Evolutionary conservation across 37 sponge, comb jelly and placozoan genomes (phyloP).

Genomic region (Theonella swinhoei): DNA sequence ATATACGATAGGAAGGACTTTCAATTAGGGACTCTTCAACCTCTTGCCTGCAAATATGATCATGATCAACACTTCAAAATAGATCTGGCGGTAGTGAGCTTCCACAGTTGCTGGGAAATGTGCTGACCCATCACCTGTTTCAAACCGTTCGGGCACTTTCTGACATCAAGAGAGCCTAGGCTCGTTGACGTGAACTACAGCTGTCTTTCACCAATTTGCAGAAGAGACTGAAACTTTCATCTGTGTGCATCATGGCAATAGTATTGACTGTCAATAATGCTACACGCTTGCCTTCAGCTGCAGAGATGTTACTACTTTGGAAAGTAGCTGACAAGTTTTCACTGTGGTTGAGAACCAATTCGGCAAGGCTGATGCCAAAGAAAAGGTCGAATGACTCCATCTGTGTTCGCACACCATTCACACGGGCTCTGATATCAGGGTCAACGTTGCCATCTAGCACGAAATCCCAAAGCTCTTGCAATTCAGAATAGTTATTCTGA

Average conservation of each 20-base stretch:
- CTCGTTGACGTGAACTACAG: neutral
- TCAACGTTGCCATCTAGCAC: constrained; percentile 1
- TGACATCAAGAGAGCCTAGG: neutral
- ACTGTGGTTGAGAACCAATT: neutral
- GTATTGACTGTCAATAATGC: neutral
- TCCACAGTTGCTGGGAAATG: neutral
- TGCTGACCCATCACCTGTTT: neutral
- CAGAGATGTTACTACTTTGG: neutral
- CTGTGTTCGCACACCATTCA: neutral
- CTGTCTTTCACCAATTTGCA: neutral
- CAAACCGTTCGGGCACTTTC: neutral
- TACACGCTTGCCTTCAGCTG: neutral
- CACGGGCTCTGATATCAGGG: constrained; percentile 38
- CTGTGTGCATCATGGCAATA: neutral
- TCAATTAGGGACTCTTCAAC: too few relatives aligned
- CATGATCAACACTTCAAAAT: neutral
- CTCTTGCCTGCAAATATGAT: neutral
- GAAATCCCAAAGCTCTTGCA: constrained; percentile 40
- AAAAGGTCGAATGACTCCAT: neutral
- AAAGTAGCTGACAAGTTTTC: neutral
- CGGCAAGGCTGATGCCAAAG: neutral
- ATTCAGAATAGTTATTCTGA: constrained; percentile 30
- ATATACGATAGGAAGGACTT: too few relatives aligned
- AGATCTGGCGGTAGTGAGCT: neutral
- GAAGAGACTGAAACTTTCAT: neutral